Evolutionary conservation across 2,113 vertebrate species (phyloP).

Genomic region (Calyptomena viridis): DNA sequence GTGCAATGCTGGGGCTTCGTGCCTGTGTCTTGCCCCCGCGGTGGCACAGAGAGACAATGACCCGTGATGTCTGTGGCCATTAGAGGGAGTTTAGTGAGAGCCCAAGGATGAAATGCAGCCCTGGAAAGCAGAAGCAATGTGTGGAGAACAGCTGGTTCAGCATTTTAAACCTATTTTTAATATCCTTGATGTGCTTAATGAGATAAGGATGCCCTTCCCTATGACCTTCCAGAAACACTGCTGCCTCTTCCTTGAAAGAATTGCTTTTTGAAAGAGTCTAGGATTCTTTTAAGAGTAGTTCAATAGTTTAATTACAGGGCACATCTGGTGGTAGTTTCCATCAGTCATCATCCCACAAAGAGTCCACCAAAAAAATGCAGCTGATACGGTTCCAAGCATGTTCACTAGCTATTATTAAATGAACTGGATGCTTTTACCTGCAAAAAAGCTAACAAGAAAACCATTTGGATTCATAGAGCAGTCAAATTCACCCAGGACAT

Average conservation of each 20-base stretch:
- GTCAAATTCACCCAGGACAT: background rate
- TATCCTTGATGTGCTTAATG: background rate
- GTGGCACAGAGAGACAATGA: background rate
- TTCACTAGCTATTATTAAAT: background rate
- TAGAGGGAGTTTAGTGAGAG: background rate
- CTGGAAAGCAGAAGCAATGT: background rate
- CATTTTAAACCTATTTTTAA: background rate
- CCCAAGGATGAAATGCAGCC: background rate
- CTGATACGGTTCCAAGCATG: background rate
- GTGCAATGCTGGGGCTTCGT: fast-evolving
- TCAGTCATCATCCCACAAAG: fast-evolving
- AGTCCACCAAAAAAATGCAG: background rate
- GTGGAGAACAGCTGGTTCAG: background rate
- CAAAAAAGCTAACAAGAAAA: background rate
- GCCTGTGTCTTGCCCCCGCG: fast-evolving
- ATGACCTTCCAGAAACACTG: background rate
- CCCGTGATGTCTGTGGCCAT: background rate
- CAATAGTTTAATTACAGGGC: background rate
- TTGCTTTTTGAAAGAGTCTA: background rate
- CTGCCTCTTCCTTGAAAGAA: background rate
- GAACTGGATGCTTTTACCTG: background rate
- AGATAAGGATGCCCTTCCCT: background rate
- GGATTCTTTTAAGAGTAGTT: background rate
- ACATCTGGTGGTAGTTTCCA: background rate
- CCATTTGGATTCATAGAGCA: background rate